phyloP scores from a whole-genome alignment of 2,797 vertebrate genomes.

The Propithecus perrieri region DNA sequence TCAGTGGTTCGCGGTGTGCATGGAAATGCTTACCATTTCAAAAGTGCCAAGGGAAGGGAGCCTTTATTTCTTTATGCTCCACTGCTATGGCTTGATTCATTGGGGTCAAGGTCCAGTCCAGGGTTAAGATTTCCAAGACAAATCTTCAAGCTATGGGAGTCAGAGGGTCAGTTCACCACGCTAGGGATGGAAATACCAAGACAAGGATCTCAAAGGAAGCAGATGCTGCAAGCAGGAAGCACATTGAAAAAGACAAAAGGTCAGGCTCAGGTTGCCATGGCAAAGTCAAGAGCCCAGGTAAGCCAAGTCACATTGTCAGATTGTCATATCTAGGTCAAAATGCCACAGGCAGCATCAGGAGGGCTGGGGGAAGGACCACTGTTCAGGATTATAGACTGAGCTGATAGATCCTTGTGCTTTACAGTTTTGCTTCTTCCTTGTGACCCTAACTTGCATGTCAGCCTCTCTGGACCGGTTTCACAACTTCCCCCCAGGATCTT shows the following conservation, averaged over 20 bases:
- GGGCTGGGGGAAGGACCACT: not conserved
- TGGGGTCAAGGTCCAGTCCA: conserved; percentile 31
- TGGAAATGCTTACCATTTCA: conserved; percentile 25
- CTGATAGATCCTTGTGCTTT: not conserved
- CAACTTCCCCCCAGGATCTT: not conserved
- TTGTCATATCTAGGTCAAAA: not conserved
- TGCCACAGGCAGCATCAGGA: not conserved
- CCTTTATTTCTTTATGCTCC: not conserved
- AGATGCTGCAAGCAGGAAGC: conserved; percentile 14
- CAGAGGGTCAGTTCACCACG: conserved; percentile 5
- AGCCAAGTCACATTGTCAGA: not conserved
- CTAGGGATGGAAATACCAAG: conserved; percentile 25
- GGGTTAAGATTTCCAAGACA: conserved; percentile 53
- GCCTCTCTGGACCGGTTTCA: not conserved
- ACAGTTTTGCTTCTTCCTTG: not conserved
- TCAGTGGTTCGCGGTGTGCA: not conserved
- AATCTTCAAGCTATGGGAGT: not conserved
- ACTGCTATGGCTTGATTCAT: not conserved
- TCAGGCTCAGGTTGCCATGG: conserved; percentile 47
- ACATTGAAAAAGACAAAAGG: conserved; percentile 36
- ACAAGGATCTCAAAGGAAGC: conserved; percentile 12
- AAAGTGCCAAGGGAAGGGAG: not conserved
- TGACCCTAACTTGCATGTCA: not conserved
- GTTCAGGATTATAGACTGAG: not conserved
- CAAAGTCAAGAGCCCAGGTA: conserved; percentile 43